phyloP scores from a whole-genome alignment of 2,113 vertebrate species.

The Cariama cristata region DNA sequence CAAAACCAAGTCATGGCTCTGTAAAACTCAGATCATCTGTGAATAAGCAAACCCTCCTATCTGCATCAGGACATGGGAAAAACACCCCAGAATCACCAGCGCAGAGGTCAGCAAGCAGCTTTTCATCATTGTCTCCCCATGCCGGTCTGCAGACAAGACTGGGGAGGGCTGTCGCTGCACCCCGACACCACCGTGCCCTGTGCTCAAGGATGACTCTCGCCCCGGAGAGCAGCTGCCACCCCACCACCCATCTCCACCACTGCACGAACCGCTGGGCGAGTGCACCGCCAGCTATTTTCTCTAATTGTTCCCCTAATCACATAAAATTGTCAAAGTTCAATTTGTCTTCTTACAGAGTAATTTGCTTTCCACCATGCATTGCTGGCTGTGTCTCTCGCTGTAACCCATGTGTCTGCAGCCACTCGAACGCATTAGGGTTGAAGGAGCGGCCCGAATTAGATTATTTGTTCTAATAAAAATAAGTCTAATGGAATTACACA shows the following conservation, averaged over 20 bases:
- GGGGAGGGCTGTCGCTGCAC: not conserved
- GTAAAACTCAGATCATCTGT: not conserved
- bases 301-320: slow-evolving; percentile 40
- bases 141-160: not conserved
- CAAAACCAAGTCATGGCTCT: not conserved
- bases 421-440: not conserved
- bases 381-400: not conserved
- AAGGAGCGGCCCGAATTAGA: not conserved
- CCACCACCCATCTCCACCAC: not conserved
- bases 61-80: not conserved
- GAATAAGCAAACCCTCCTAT: not conserved
- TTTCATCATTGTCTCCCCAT: not conserved
- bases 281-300: not conserved
- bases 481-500: slow-evolving; percentile 52
- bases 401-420: slow-evolving; percentile 11
- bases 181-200: not conserved
- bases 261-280: rapidly evolving
- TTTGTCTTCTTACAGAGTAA: slow-evolving; percentile 1
- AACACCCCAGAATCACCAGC: not conserved
- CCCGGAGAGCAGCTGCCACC: not conserved
- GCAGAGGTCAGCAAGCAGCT: rapidly evolving
- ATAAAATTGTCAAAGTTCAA: not conserved
- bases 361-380: not conserved
- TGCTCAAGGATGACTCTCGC: not conserved
- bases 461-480: slow-evolving; percentile 32